Evolutionary conservation across 2,888 invertebrate genomes (phyloP), one percentile per base, ranked within the genome.

Genomic region (Schrankia costaestrigalis): DNA sequence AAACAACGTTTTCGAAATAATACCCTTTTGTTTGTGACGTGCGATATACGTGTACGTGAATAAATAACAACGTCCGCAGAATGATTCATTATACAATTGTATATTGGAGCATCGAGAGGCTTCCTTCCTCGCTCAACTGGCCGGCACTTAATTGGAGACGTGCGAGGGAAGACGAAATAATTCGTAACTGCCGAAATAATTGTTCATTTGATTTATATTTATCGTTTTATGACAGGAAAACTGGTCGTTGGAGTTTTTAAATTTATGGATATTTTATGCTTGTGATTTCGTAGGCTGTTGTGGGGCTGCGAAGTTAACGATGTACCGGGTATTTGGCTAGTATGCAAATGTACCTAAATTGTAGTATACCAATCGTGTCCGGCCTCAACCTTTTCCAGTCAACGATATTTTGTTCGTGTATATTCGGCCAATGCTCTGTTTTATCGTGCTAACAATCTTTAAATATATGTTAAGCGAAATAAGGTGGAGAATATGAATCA

Each of bases 31-130:
- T n/a, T n/a, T n/a, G n/a, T n/a, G n/a, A n/a, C n/a, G n/a, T n/a
- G n/a, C n/a, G n/a, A n/a, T n/a, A n/a, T n/a, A n/a, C n/a, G n/a
- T 41, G 52, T 52, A 61, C 64, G 68, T 78, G 78, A 76, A 77
- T 78, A 71, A 77, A 59, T 63, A 63, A 59, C 56, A 49, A 55
- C 54, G 56, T 74, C 71, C 69, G 69, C 56, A 37, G 17, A 33
- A 55, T 70, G 71, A 79, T 72, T 72, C 76, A 75, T 70, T 61
- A 42, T 41, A 58, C 63, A 58, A 67, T 63, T 66, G 61, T 73
- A 71, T 72, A 75, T 74, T 68, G 73, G 66, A 60, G 70, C 59
- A 63, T 64, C 60, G 69, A 54, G 52, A 43, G 26, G 58, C 58
- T 73, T 77, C 78, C 76, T 75, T 73, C 73, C 77, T 54, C 51